Base-by-base conservation (phyloP, 2,888 invertebrate genomes). In the Pardosa pseudoannulata region DNA sequence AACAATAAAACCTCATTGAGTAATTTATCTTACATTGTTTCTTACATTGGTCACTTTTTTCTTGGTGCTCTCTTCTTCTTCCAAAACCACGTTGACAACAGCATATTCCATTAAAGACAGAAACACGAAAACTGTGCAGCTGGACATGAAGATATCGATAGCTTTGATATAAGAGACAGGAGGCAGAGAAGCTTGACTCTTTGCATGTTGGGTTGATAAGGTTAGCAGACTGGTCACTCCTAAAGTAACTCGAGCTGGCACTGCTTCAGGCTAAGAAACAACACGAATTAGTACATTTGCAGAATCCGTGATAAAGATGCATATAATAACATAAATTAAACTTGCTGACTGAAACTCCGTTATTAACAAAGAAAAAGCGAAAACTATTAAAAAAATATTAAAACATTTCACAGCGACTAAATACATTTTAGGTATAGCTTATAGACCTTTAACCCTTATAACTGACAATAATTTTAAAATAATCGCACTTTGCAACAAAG, bases 161-260 rank as follows among this genome's bases (percentile, higher is more conserved):
- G 92, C 92, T 89, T 92, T 98, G 67, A 97, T 93, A 91, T 98
- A 98, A 0, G 97, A 97, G 9, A 98, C 98, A 0, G 97, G 97
- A 0, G 97, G 97, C 31, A 97, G 92, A 32, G 96, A 95, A 13
- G 97, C 96, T 91, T 97, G 97, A 89, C 96, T 96, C 92, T 97
- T 97, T n/a, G 97, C 97, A 91, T 97, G 97, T 91, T 97, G 97
- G 1, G 97, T 97, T 16, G 96, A 96, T 0, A 97, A 93, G 2
- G 97, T 97, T 73, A 90, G 87, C 11, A 90, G 88, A 27, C 90
- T 90, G 19, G 90, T 90, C 11, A 88, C 88, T 16, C 88, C 83
- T 11, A 88, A 65, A 23, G 88, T 88, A 0, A 88, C 88, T 62
- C 88, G 36, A 16, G 88, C 88, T 46, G 88, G 88, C 19, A 88